Evolutionary conservation across 1,140 invertebrate species (phyloP), one percentile per base, ranked within the genome.

Genomic region (Procambarus clarkii): DNA sequence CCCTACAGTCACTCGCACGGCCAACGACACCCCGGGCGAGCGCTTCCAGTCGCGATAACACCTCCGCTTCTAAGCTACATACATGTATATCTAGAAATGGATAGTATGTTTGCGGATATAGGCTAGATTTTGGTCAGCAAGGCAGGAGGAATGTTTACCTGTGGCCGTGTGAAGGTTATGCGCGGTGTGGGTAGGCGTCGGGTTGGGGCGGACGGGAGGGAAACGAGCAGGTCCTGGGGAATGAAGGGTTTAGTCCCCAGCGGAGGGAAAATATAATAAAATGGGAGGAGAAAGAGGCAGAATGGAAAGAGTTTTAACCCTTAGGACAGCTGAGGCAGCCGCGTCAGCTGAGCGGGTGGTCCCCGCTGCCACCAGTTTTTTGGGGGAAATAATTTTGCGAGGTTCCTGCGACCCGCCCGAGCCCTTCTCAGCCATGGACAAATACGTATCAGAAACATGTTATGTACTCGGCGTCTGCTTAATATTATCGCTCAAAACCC

Each of bases 241-340:
- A 87, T 87, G 85, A 87, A 87, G 85, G 85, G 85, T 87, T 87
- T 77, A 79, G 76, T 78, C 74, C 58, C 54, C 11, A 50, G 24
- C 48, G 76, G 76, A 78, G 85, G 85, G 85, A 87, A 87, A 87
- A 79, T 87, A 87, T 74, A 86, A 86, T 86, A 87, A 87, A 87
- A 87, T 87, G 85, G 85, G 76, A 79, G 85, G 76, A 87, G 76
- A 87, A 87, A 78, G 85, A 60, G 77, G 71, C 48, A 87, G 76
- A 87, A 78, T 87, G 85, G 85, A 87, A 87, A 87, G 76, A 87
- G 85, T 87, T 87, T 64, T 78, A 87, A 87, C 85, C 85, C 46
- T 69, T 74, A 34, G n/a, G 85, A 87, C 85, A 87, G 85, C 85
- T 87, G 85, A 87, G 54, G 11, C 34, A 24, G 50, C 76, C 85